Evolutionary conservation across 2,113 vertebrate genomes (phyloP), one percentile per base, ranked within the genome.

Genomic region (Talpa occidentalis): DNA sequence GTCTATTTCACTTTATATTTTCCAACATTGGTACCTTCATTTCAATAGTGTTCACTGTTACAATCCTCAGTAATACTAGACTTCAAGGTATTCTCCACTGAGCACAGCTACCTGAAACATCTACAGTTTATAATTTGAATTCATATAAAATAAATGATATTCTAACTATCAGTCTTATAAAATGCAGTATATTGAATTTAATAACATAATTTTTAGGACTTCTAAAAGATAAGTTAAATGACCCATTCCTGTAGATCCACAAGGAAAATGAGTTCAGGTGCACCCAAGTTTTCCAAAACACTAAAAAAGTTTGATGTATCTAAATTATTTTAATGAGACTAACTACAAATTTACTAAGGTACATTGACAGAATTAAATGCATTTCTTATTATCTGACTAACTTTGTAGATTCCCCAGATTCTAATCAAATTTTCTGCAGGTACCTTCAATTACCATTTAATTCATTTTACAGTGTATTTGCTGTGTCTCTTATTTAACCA

Each of bases 401-500:
- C 37, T 95, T 91, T 93, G 78, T 93, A 94, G 95, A 66, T 92
- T 94, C 59, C 73, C n/a, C 40, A 72, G 81, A 93, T 95, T 73
- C 91, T 56, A 95, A 97, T 94, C 81, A 96, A 95, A 94, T 59
- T 94, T 97, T 96, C 92, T 88, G 49, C 26, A 85, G 81, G 52
- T 91, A 97, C 95, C 96, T 95, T 96, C 93, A 96, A 97, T 97
- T 95, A 91, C 77, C 47, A 76, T 93, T 93, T 92, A 95, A 88
- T 91, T 96, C 92, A 90, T 95, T 95, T 95, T 95, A 94, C 93
- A 95, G 26, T 93, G 66, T 95, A 88, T 94, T 95, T 95, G 59
- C 85, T 72, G n/a, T 76, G 74, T 35, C 24, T 96, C 90, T 96
- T 77, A 88, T 92, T 94, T 95, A 96, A 92, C 73, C 62, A 92